Evolutionary conservation across 2,888 invertebrate species (phyloP), one percentile per base, ranked within the genome.

Genomic region (Labia minor): DNA sequence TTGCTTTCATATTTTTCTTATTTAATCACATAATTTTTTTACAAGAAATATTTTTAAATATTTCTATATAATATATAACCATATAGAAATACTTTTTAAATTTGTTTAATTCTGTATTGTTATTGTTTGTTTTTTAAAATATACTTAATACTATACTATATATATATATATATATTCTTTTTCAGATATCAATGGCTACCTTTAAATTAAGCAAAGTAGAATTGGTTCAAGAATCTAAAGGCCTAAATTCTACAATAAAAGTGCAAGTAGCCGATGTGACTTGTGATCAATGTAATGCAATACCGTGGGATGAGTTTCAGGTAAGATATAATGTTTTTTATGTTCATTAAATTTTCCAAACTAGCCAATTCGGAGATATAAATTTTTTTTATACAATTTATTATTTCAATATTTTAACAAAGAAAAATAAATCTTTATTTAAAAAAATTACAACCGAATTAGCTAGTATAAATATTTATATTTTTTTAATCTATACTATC

Each of bases 271-370:
- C 86, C 8, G 82, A 89, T 71, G 78, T 95, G 4, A 82, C 82
- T 21, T 86, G 87, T 65, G 90, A 92, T 73, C 95, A 95, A 77
- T 92, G 92, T 74, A 84, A 87, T 61, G 87, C 91, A 61, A 92
- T 95, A 75, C 90, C 91, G 0, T 94, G 93, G 89, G 95, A 95
- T 75, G 95, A 95, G 79, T 89, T 96, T 81, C 95, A 95, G 88
- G 92, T 92, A 14, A 49, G 2, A 49, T 49, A n/a, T 16, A 49
- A 49, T 10, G 16, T 14, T 49, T 16, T 11, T 33, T 8, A 26
- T 26, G 8, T 6, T 49, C n/a, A 16, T 49, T 3, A 49, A 49
- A 33, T n/a, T n/a, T 26, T 26, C 26, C 26, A 4, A 2, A 49
- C 49, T 49, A 49, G 49, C n/a, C 3, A 49, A 49, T 49, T 49